A percentile compares a stretch with the other conserved stretches of the same genome.
phyloP scores from a whole-genome alignment of 2,113 vertebrate genomes.

The Caranx ignobilis region DNA sequence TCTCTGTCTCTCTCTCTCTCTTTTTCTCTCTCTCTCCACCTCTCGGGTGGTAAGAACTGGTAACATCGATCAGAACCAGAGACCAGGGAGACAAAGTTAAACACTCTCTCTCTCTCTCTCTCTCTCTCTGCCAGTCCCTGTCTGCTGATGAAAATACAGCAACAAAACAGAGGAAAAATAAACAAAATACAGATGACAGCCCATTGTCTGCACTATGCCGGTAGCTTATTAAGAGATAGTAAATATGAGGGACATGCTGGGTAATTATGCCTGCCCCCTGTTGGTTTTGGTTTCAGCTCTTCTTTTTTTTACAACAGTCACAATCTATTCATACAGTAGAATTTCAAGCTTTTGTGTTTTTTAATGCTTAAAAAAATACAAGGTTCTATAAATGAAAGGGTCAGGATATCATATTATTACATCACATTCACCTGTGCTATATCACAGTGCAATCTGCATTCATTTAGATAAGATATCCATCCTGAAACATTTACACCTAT shows the following conservation, averaged over 20 bases:
- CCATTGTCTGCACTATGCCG: slow-evolving; percentile 83
- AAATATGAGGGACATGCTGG: slow-evolving; percentile 83
- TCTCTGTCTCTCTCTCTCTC: slow-evolving; percentile 79
- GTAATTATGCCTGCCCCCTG: slow-evolving; percentile 77
- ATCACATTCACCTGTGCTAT: background rate
- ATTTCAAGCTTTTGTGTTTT: slow-evolving; percentile 19
- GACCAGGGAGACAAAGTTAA: slow-evolving; percentile 83
- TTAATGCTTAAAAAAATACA: background rate
- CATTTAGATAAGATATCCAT: background rate
- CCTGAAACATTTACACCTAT: background rate
- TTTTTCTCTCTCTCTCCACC: slow-evolving; percentile 49
- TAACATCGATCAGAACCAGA: slow-evolving; percentile 88
- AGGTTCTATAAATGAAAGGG: background rate
- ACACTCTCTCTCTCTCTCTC: slow-evolving; percentile 80
- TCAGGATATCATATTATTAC: background rate
- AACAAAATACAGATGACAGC: slow-evolving; percentile 77
- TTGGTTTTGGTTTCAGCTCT: slow-evolving; percentile 67
- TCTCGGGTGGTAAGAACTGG: slow-evolving; percentile 69
- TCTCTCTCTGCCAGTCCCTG: slow-evolving; percentile 79
- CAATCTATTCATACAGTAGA: slow-evolving; percentile 62
- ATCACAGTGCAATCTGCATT: background rate
- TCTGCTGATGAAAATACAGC: slow-evolving; percentile 73
- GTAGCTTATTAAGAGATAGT: slow-evolving; percentile 86
- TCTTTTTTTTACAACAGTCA: slow-evolving; percentile 62
- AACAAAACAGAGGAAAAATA: slow-evolving; percentile 72